Base-by-base conservation (phyloP, 2,113 vertebrate species). In the Micronycteris hirsuta region DNA sequence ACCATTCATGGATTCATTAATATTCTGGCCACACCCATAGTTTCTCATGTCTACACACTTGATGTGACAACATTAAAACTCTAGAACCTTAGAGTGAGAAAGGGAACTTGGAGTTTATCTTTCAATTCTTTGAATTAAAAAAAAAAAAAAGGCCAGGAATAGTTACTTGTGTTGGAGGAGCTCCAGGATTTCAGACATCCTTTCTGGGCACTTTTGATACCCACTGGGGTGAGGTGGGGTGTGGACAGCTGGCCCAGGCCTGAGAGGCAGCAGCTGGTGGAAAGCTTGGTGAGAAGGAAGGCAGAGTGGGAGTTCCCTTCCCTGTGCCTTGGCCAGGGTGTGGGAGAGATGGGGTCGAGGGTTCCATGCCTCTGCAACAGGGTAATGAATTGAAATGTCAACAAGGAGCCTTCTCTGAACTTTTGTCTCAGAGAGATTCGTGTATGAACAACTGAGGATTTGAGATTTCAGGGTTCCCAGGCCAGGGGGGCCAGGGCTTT, bases 381-480 rank as follows among this genome's bases (percentile, higher is more conserved):
- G 41, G 31, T 16, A 7, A 15, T 52, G 63, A 94, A 97, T 91
- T 95, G 68, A 97, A 96, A 97, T 94, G 54, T 93, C 83, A 76
- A 85, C 90, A 41, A 56, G 86, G 88, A 38, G 54, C 52, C 89
- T 94, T 54, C 74, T 80, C 84, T 84, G 77, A 78, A 93, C 87
- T 56, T n/a, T 61, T 45, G 76, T 92, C 0, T 94, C 93, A 7
- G n/a, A 7, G 81, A 94, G 95, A 92, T 73, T 95, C 61, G 0
- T 9, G 74, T 0, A 10, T 83, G 96, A 96, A 95, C 86, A 74
- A 84, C 84, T 97, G 97, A 98, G 96, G 96, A 96, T 93, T 91
- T 95, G 63, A 94, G 95, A 73, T 97, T 94, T 87, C 93, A 94
- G 96, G 10, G 15, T 88, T 95, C 94, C 96, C 94, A 97, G 89